A percentile compares a stretch with the other conserved stretches of the same genome.
phyloP scores from a whole-genome alignment of 2,888 invertebrate species.

The Melanchra persicariae region DNA sequence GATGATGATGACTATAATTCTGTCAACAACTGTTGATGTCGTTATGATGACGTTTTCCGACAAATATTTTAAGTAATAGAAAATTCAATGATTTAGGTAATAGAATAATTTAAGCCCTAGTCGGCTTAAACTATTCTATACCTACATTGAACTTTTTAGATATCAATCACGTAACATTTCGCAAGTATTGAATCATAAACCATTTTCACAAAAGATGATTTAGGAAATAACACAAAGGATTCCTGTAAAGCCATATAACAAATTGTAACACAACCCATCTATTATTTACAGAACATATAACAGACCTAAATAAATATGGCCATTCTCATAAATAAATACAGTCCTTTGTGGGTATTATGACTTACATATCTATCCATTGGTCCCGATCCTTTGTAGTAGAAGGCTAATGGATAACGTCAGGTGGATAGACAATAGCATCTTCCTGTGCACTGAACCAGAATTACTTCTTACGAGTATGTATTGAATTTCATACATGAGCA shows the following conservation, averaged over 20 bases:
- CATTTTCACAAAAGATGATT: background rate
- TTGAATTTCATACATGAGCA: slow-evolving; percentile 39
- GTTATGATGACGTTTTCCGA: no score
- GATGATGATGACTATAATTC: no score
- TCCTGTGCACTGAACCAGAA: slow-evolving; percentile 25
- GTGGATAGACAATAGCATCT: slow-evolving; percentile 14
- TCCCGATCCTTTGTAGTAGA: slow-evolving; percentile 14
- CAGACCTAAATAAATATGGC: slow-evolving; percentile 23
- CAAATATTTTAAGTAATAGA: no score
- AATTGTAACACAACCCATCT: background rate
- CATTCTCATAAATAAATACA: slow-evolving; percentile 6
- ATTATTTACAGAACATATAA: slow-evolving; percentile 19
- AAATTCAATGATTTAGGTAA: no score
- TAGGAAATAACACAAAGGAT: background rate
- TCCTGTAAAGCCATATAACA: background rate
- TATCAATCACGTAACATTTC: no score
- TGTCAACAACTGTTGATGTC: no score
- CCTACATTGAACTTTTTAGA: no score
- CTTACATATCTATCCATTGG: slow-evolving; percentile 22
- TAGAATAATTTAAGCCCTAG: no score
- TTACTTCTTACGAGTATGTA: slow-evolving; percentile 7
- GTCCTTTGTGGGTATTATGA: slow-evolving; percentile 16
- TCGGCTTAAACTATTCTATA: no score
- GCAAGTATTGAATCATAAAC: background rate
- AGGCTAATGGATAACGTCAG: slow-evolving; percentile 20